Evolutionary conservation across 2,113 vertebrate species (phyloP), one percentile per base, ranked within the genome.

Genomic region (Ursus arctos): DNA sequence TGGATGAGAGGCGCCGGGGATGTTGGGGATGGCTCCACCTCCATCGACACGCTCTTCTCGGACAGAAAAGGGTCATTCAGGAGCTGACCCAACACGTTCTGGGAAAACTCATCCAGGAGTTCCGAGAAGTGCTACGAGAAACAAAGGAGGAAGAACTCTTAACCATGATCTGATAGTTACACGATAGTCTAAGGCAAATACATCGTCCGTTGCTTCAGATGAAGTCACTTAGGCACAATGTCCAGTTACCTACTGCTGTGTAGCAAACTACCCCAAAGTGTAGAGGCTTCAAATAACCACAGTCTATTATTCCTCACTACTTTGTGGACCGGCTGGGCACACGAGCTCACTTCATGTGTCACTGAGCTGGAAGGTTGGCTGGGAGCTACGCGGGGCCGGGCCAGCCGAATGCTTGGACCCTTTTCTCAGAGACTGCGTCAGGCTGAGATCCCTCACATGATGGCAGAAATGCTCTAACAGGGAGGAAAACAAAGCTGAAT

Each of bases 61-160:
- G 99, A 99, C 96, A 99, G 99, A 98, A 99, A 99, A 61, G 99
- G 99, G 98, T 99, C 99, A 33, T 99, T 99, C 97, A 99, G 99
- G 90, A 99, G 99, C 99, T 99, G 99, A 24, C 99, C 99, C 98
- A 99, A 98, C 98, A 99, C 99, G 83, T 99, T 99, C 79, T 99
- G 99, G 97, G 99, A 99, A 84, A 99, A 99, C 98, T 99, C 99
- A 96, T 99, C 99, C 83, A 99, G 99, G 86, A 99, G 99, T 97
- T 99, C 99, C 0, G 99, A 99, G 99, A 99, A 99, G 98, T 99
- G 99, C 99, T 99, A 98, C 13, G 84, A 82, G 57, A 96, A 65
- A 98, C 47, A 98, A 76, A 95, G 88, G 83, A 19, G 11, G 36
- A 8, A 83, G 76, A 76, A 28, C 5, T 82, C 69, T 81, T 11